A percentile compares a stretch with the other conserved stretches of the same genome.
These are phyloP conservation scores for Chaetogeoica ovagalla DNA, from an alignment of 2,888 invertebrate genomes.

Conservation along the genomic window DNA sequence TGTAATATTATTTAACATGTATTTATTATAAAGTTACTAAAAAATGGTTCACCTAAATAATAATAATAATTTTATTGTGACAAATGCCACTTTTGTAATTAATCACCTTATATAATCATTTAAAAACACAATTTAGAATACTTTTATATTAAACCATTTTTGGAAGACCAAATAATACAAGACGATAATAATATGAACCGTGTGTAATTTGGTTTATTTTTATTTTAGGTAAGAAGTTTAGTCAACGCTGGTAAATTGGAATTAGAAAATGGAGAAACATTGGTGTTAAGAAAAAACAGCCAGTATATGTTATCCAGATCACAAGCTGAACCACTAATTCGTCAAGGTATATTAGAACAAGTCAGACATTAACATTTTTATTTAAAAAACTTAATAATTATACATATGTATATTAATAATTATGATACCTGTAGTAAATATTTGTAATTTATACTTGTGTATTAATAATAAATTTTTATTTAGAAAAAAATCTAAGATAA, in stretches of 20 bases:
- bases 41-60: background rate
- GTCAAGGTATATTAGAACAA: slow-evolving; percentile 86
- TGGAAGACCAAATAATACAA: background rate
- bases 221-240: slow-evolving; percentile 71
- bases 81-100: background rate
- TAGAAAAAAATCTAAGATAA: background rate
- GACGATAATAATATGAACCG: too few relatives aligned
- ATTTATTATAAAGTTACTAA: too few relatives aligned
- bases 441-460: background rate
- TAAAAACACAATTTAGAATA: background rate
- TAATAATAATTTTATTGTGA: background rate
- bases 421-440: background rate
- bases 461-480: background rate
- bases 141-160: background rate
- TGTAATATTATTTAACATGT: background rate
- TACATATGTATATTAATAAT: background rate
- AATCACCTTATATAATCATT: background rate
- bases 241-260: slow-evolving; percentile 92
- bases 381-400: background rate
- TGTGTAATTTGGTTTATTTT: background rate
- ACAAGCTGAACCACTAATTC: slow-evolving; percentile 86
- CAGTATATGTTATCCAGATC: slow-evolving; percentile 86
- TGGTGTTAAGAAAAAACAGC: slow-evolving; percentile 86
- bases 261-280: slow-evolving; percentile 87
- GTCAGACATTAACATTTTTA: slow-evolving; percentile 59